Percentiles rank a stretch among this genome's conserved stretches.
phyloP scores from a whole-genome alignment of 2,888 invertebrate species.

The Blastobasis lacticolella region DNA sequence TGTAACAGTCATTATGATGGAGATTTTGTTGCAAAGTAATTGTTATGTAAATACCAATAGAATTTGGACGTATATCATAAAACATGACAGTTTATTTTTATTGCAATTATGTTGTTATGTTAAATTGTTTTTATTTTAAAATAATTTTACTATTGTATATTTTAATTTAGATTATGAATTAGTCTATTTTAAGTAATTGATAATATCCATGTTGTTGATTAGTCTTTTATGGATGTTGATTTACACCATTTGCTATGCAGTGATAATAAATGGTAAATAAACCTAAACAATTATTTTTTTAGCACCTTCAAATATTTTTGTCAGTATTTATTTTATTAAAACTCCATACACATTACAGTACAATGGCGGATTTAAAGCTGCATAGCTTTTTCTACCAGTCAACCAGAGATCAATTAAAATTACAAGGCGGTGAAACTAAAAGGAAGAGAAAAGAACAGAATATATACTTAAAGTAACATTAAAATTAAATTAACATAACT shows the following conservation, averaged over 20 bases:
- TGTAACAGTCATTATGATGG: slow-evolving; percentile 32
- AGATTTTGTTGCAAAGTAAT: slow-evolving; percentile 38
- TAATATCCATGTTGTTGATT: slow-evolving; percentile 72
- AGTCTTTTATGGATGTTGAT: slow-evolving; percentile 72
- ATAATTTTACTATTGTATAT: slow-evolving; percentile 47
- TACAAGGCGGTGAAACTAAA: too few species aligned
- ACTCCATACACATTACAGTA: too few species aligned
- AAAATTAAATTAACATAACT: too few species aligned
- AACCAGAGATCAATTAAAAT: too few species aligned
- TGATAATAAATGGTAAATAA: slow-evolving; percentile 70
- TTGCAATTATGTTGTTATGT: slow-evolving; percentile 38
- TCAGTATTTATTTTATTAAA: too few species aligned
- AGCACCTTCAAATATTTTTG: neutral
- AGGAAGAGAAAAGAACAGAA: too few species aligned
- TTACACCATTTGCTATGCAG: slow-evolving; percentile 70
- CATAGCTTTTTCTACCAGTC: too few species aligned
- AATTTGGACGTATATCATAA: slow-evolving; percentile 43
- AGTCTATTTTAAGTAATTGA: slow-evolving; percentile 51
- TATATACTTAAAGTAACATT: too few species aligned
- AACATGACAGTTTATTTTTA: slow-evolving; percentile 62
- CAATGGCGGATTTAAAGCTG: too few species aligned
- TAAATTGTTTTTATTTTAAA: slow-evolving; percentile 31
- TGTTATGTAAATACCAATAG: slow-evolving; percentile 47
- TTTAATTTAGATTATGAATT: slow-evolving; percentile 48
- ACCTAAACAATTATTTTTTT: neutral